A percentile compares a stretch with the other conserved stretches of the same genome.
These are phyloP conservation scores for Caenorhabditis japonica DNA, from an alignment of 2,888 invertebrate genomes.

Conservation along the genomic window DNA sequence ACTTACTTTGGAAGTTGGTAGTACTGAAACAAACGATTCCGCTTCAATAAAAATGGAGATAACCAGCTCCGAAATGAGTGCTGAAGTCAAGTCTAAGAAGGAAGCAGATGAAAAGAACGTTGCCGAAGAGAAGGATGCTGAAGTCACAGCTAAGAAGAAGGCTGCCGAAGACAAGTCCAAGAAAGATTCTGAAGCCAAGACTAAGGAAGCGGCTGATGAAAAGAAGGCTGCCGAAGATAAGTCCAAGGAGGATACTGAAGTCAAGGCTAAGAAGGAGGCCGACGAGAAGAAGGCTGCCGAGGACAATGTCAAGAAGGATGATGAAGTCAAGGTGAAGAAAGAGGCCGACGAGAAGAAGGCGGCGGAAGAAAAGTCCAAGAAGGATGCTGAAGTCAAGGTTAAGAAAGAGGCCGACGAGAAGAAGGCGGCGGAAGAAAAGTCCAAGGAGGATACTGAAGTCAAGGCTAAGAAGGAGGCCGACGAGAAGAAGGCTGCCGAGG, in stretches of 20 bases:
- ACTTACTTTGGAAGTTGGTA: not conserved
- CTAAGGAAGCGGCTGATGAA: slow-evolving; percentile 16
- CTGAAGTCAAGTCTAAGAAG: slow-evolving; percentile 25
- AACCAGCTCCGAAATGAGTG: slow-evolving; percentile 27
- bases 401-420: too few relatives aligned
- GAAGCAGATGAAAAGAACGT: slow-evolving; percentile 27
- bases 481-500: too few relatives aligned
- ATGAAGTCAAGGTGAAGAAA: slow-evolving; percentile 23
- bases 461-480: too few relatives aligned
- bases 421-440: too few relatives aligned
- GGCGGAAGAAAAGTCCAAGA: too few relatives aligned
- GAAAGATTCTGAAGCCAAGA: slow-evolving; percentile 4
- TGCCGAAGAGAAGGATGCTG: slow-evolving; percentile 25
- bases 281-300: slow-evolving; percentile 37
- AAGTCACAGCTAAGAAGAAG: slow-evolving; percentile 23
- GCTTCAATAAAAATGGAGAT: slow-evolving; percentile 4
- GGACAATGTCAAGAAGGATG: slow-evolving; percentile 18
- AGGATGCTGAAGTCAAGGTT: too few relatives aligned
- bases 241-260: slow-evolving; percentile 25
- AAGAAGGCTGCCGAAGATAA: too few relatives aligned
- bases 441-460: too few relatives aligned
- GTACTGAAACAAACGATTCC: slow-evolving; percentile 5
- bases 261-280: slow-evolving; percentile 27
- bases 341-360: not conserved
- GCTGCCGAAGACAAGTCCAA: slow-evolving; percentile 29